A percentile compares a stretch with the other conserved stretches of the same genome.
Conservation (phyloP, 2,888 invertebrate genomes). For the Spatulosminthurus flaviceps region DNA sequence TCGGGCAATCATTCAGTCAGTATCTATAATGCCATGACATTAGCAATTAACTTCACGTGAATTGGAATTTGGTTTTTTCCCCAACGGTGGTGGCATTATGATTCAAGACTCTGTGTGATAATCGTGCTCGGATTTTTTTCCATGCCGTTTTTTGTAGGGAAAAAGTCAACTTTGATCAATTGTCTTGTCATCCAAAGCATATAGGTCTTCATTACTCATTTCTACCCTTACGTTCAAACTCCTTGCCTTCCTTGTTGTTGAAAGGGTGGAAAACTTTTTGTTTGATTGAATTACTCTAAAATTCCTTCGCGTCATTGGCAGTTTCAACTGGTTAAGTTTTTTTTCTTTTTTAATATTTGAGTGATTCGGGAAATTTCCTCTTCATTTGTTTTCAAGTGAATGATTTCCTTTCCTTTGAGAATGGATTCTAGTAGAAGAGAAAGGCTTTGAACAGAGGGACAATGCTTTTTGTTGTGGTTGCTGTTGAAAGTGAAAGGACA, state of each 20-base stretch:
- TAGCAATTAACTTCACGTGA: slow-evolving; percentile 35
- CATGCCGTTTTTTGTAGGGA: too few species aligned
- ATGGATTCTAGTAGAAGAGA: too few species aligned
- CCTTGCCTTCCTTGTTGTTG: not conserved
- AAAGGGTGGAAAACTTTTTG: not conserved
- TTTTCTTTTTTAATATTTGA: not conserved
- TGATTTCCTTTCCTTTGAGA: not conserved
- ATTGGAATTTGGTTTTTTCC: too few species aligned
- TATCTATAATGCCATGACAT: slow-evolving; percentile 43
- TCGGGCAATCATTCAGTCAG: slow-evolving; percentile 14
- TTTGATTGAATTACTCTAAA: not conserved
- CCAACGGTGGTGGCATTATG: too few species aligned
- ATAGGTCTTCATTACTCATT: slow-evolving; percentile 48
- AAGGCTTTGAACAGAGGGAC: too few species aligned
- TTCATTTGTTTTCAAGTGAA: slow-evolving; percentile 3
- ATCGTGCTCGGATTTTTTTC: too few species aligned
- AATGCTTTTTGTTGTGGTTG: too few species aligned
- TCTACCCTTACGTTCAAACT: too few species aligned
- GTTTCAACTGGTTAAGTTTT: not conserved
- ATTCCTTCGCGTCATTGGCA: slow-evolving; percentile 10
- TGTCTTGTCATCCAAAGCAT: slow-evolving; percentile 47
- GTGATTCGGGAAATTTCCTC: not conserved
- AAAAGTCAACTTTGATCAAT: slow-evolving; percentile 49
- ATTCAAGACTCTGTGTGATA: too few species aligned
- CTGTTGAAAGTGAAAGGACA: too few species aligned